These are phyloP conservation scores for Idaea aversata DNA, from an alignment of 2,888 invertebrate genomes.

Conservation along the genomic window DNA sequence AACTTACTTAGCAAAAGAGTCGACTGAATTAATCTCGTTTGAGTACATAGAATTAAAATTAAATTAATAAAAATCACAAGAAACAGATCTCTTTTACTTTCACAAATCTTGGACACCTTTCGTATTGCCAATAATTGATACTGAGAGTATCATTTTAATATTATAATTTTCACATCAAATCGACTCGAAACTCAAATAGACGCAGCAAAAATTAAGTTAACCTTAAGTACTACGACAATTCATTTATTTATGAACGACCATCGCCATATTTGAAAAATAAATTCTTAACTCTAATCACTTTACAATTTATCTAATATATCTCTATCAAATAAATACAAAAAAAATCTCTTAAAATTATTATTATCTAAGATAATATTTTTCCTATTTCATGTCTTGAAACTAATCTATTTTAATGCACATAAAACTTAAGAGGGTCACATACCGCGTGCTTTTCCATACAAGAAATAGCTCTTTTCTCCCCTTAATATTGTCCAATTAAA, in stretches of 20 bases:
- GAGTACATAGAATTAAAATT: conserved; percentile 65
- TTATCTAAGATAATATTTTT: conserved; percentile 77
- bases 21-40: conserved; percentile 71
- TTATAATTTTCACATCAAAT: conserved; percentile 12
- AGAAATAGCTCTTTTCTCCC: too few relatives aligned
- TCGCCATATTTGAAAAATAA: conserved; percentile 73
- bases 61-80: conserved; percentile 66
- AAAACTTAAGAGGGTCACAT: conserved; percentile 51
- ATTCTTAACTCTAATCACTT: conserved; percentile 72
- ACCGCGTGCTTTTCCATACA: neutral
- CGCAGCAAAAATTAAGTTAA: conserved; percentile 63
- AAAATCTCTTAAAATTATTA: conserved; percentile 66
- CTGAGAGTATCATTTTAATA: conserved; percentile 23
- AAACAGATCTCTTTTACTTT: conserved; percentile 67
- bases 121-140: conserved; percentile 31
- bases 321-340: conserved; percentile 80
- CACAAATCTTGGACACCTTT: conserved; percentile 19
- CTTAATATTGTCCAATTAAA: too few relatives aligned
- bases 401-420: conserved; percentile 74
- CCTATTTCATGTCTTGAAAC: conserved; percentile 77
- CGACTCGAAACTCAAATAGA: conserved; percentile 36
- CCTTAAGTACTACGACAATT: conserved; percentile 75
- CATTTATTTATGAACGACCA: conserved; percentile 66
- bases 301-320: conserved; percentile 80
- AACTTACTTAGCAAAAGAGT: conserved; percentile 54